phyloP scores from a whole-genome alignment of 1,140 invertebrate species.

The Charaxes varanes region DNA sequence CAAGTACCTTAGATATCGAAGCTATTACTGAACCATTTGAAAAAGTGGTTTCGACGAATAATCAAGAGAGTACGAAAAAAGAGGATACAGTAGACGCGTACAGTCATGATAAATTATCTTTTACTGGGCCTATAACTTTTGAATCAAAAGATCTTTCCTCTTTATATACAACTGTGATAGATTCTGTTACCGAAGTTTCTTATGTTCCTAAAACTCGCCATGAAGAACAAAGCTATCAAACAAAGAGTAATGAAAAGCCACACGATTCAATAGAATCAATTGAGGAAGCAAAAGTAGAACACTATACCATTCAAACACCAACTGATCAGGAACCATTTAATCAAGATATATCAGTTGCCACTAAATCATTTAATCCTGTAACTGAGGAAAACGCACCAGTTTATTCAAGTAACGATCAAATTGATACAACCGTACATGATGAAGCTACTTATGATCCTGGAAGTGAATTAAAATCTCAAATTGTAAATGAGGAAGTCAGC shows the following conservation, averaged over 20 bases:
- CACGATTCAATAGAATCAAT: slow-evolving; percentile 24
- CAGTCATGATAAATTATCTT: slow-evolving; percentile 46
- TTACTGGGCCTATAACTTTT: slow-evolving; percentile 35
- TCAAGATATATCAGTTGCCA: slow-evolving; percentile 16
- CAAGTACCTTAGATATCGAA: slow-evolving; percentile 63
- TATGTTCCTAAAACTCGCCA: slow-evolving; percentile 29
- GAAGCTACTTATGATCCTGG: slow-evolving; percentile 24
- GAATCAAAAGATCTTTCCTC: slow-evolving; percentile 14
- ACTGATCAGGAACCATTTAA: slow-evolving; percentile 27
- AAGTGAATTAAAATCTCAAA: slow-evolving; percentile 29
- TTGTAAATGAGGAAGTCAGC: slow-evolving; percentile 23
- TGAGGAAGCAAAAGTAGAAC: slow-evolving; percentile 38
- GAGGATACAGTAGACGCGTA: slow-evolving; percentile 62
- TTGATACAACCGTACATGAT: slow-evolving; percentile 26
- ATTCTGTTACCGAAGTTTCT: slow-evolving; percentile 28
- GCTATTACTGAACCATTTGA: slow-evolving; percentile 58
- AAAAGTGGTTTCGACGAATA: slow-evolving; percentile 33
- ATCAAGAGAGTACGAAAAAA: slow-evolving; percentile 29
- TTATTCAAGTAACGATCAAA: slow-evolving; percentile 28
- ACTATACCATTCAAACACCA: slow-evolving; percentile 30
- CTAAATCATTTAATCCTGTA: slow-evolving; percentile 24
- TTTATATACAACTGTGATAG: slow-evolving; percentile 14
- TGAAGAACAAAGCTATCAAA: slow-evolving; percentile 40
- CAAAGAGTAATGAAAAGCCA: slow-evolving; percentile 36
- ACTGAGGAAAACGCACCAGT: slow-evolving; percentile 31